These are phyloP conservation scores for Drosophila lutescens DNA, from an alignment of 2,888 invertebrate species.

Conservation along the genomic window DNA sequence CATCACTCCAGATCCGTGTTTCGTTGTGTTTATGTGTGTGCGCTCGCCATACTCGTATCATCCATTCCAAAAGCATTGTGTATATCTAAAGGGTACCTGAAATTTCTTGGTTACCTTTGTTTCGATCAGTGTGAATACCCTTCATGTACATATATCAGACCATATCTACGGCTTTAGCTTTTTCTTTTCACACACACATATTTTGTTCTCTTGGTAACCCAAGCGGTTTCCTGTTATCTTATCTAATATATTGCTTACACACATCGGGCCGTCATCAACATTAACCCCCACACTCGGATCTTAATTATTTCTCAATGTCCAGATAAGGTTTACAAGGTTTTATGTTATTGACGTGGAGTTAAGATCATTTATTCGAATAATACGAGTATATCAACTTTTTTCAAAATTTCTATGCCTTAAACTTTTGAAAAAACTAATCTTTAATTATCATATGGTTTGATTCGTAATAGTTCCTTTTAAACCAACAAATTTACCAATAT, in stretches of 20 bases:
- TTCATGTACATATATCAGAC: slow-evolving; percentile 14
- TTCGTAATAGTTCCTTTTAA: too few species aligned
- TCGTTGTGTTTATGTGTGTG: slow-evolving; percentile 37
- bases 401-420: too few species aligned
- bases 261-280: slow-evolving; percentile 12
- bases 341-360: not conserved
- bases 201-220: slow-evolving; percentile 29
- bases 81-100: slow-evolving; percentile 2
- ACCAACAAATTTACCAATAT: too few species aligned
- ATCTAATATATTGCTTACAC: slow-evolving; percentile 36
- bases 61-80: slow-evolving; percentile 4
- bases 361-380: too few species aligned
- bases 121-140: slow-evolving; percentile 7
- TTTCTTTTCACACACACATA: slow-evolving; percentile 1
- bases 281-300: slow-evolving; percentile 1
- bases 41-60: slow-evolving; percentile 7
- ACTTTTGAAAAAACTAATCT: too few species aligned
- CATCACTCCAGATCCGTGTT: slow-evolving; percentile 23
- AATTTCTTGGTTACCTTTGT: slow-evolving; percentile 6
- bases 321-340: not conserved
- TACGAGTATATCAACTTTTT: too few species aligned
- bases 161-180: slow-evolving; percentile 24
- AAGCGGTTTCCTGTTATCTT: slow-evolving; percentile 24
- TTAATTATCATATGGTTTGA: too few species aligned
- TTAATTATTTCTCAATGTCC: not conserved